A percentile compares a stretch with the other conserved stretches of the same genome.
These are phyloP conservation scores for Aphis gossypii DNA, from an alignment of 1,140 invertebrate genomes.

Conservation along the genomic window DNA sequence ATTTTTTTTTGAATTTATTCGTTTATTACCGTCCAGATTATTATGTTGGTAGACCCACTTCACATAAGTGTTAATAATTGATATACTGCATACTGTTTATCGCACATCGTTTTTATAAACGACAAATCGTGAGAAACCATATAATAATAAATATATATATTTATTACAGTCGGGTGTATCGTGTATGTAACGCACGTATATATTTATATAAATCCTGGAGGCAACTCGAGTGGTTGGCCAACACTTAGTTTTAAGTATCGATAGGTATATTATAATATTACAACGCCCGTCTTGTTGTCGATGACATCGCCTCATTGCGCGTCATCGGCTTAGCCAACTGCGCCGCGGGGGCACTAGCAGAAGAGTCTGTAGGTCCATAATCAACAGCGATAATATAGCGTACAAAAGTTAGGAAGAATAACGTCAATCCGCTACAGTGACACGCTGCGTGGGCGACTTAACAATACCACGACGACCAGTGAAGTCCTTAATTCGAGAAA, in stretches of 20 bases:
- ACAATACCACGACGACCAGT: background rate
- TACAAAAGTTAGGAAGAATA: background rate
- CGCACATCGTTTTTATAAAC: background rate
- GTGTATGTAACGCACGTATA: background rate
- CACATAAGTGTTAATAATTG: background rate
- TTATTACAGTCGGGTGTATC: background rate
- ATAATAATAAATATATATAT: constrained; percentile 5
- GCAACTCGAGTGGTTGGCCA: background rate
- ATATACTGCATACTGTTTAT: constrained; percentile 1
- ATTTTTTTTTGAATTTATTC: background rate
- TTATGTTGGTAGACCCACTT: background rate
- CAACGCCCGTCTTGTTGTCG: background rate
- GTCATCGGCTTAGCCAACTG: background rate
- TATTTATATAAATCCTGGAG: background rate
- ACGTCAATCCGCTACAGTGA: background rate
- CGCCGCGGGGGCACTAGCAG: background rate
- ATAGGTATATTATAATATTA: background rate
- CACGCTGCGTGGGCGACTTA: background rate
- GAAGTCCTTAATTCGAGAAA: background rate
- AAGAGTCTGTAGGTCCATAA: background rate
- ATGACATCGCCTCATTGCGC: background rate
- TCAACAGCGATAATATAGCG: background rate
- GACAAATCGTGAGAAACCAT: background rate
- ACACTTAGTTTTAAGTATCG: background rate
- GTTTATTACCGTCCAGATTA: background rate